phyloP scores from a whole-genome alignment of 1,140 invertebrate species.

The Xylocopa sonorina region DNA sequence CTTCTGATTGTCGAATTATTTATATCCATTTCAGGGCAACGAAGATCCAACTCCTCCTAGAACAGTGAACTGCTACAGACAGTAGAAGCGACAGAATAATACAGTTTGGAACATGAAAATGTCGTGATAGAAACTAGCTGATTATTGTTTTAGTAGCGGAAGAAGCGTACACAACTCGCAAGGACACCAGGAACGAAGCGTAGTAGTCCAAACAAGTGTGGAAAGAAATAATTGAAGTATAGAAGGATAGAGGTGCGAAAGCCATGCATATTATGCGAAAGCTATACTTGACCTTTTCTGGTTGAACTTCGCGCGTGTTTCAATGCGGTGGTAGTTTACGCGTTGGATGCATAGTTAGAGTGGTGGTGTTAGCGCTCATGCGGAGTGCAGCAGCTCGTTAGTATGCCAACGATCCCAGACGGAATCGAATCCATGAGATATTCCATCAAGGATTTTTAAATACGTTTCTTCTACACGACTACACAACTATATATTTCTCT shows the following conservation, averaged over 20 bases:
- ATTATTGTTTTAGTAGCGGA: not conserved
- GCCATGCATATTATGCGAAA: conserved; percentile 59
- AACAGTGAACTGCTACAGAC: conserved; percentile 79
- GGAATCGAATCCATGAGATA: conserved; percentile 26
- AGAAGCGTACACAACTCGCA: conserved; percentile 51
- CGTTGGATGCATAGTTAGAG: conserved; percentile 48
- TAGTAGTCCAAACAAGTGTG: conserved; percentile 61
- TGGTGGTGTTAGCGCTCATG: conserved; percentile 75
- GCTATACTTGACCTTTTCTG: conserved; percentile 80
- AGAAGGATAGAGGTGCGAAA: too few species aligned
- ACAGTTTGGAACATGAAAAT: conserved; percentile 3
- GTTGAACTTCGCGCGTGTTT: conserved; percentile 41
- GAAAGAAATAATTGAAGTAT: too few species aligned
- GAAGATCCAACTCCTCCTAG: conserved; percentile 79
- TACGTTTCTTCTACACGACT: too few species aligned
- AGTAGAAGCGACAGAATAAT: conserved; percentile 64
- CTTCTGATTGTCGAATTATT: conserved; percentile 73
- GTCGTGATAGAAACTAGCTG: not conserved
- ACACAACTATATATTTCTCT: too few species aligned
- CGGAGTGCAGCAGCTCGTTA: conserved; percentile 67
- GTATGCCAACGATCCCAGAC: conserved; percentile 34
- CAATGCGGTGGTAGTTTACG: conserved; percentile 47
- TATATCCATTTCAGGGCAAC: conserved; percentile 74
- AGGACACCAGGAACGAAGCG: conserved; percentile 53
- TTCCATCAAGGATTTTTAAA: conserved; percentile 11